phyloP scores from a whole-genome alignment of 2,113 vertebrate species.

The Bucco capensis region DNA sequence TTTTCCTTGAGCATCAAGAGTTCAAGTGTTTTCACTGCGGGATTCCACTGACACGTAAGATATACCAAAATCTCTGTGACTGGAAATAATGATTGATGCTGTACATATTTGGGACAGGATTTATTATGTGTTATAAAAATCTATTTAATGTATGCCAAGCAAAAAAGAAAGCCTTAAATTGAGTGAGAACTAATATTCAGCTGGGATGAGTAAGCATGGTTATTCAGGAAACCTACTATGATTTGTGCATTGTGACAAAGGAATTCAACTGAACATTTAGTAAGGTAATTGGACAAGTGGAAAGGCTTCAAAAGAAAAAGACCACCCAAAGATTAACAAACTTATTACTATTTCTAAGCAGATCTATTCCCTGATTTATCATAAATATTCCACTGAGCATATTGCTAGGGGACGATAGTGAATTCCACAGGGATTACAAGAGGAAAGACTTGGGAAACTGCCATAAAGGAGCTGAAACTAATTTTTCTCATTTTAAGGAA shows the following conservation, averaged over 20 bases:
- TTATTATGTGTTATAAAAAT: neutral
- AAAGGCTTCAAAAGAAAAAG: neutral
- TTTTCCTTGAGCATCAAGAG: neutral
- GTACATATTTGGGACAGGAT: conserved; percentile 2
- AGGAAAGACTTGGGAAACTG: neutral
- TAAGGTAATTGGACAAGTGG: conserved; percentile 2
- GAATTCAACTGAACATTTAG: neutral
- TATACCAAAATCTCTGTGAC: neutral
- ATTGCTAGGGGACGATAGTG: neutral
- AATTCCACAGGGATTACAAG: neutral
- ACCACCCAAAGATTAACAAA: neutral
- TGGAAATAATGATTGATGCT: conserved; percentile 2
- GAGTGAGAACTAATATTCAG: neutral
- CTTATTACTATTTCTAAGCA: neutral
- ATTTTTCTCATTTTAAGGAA: neutral
- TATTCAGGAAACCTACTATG: neutral
- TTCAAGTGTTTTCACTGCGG: neutral
- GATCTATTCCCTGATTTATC: neutral
- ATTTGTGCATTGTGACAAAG: neutral
- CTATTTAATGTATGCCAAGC: neutral
- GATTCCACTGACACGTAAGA: neutral
- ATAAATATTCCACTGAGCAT: neutral
- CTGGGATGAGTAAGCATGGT: neutral
- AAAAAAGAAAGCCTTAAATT: neutral
- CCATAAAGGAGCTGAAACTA: neutral